Conservation (phyloP, 2,113 vertebrate genomes). For the Prunella fulvescens region DNA sequence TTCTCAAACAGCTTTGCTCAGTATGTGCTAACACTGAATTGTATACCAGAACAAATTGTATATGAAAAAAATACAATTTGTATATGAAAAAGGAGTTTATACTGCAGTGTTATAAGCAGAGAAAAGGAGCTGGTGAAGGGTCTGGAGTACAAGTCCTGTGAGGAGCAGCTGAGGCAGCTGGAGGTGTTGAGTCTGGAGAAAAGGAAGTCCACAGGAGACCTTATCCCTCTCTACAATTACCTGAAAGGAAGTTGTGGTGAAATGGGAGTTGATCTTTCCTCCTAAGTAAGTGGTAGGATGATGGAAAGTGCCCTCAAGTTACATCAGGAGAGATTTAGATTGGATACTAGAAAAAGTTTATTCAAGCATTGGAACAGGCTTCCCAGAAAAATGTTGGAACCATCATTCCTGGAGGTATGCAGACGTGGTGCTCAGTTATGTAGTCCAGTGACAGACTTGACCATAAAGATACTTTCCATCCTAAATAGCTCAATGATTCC, state of each 20-base stretch:
- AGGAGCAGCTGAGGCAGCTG: background rate
- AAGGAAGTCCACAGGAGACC: background rate
- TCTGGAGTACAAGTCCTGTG: background rate
- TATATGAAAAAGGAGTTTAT: background rate
- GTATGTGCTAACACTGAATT: background rate
- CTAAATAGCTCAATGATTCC: background rate
- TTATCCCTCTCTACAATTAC: background rate
- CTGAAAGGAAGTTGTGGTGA: background rate
- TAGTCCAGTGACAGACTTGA: background rate
- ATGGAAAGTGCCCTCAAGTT: background rate
- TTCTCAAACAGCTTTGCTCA: background rate
- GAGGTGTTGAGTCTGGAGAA: background rate
- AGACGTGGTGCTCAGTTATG: rapidly evolving
- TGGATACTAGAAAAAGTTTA: background rate
- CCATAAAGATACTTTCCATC: background rate
- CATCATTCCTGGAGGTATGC: background rate
- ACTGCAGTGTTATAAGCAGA: background rate
- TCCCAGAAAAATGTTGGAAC: background rate
- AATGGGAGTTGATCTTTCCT: background rate
- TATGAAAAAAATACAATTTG: background rate
- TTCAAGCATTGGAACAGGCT: background rate
- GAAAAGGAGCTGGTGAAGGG: rapidly evolving
- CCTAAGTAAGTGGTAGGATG: background rate
- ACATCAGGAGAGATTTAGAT: background rate
- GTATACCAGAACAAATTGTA: background rate